These are phyloP conservation scores for Oryzias dopingdopingensis DNA, from an alignment of 2,797 vertebrate genomes.

Conservation along the genomic window DNA sequence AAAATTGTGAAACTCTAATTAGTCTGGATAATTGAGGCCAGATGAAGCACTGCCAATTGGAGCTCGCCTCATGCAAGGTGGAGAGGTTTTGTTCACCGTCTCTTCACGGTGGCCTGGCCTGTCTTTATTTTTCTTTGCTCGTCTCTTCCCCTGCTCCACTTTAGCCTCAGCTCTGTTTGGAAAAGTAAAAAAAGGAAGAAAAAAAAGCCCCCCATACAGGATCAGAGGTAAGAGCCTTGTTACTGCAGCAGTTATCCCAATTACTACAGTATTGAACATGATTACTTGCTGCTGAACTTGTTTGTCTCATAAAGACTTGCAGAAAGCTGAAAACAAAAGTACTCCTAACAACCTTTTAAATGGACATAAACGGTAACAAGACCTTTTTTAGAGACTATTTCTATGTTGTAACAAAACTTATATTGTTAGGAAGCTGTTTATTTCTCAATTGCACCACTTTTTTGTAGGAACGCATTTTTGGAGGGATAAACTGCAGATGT, in stretches of 20 bases:
- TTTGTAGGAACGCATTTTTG: too few relatives aligned
- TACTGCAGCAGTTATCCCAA: constrained; percentile 52
- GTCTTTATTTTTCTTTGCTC: constrained; percentile 52
- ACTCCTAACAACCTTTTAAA: too few relatives aligned
- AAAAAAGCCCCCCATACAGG: constrained; percentile 32
- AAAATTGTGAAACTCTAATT: constrained; percentile 84
- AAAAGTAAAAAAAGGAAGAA: constrained; percentile 53
- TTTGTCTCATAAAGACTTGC: too few relatives aligned
- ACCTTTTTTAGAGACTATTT: too few relatives aligned
- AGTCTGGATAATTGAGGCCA: constrained; percentile 80
- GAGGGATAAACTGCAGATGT: too few relatives aligned
- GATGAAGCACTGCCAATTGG: constrained; percentile 78
- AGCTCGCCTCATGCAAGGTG: constrained; percentile 76
- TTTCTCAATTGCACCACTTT: too few relatives aligned
- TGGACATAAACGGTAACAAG: too few relatives aligned
- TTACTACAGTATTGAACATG: constrained; percentile 51
- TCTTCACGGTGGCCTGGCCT: constrained; percentile 69
- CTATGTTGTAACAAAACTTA: too few relatives aligned
- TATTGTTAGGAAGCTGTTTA: too few relatives aligned
- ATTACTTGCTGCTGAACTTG: constrained; percentile 32
- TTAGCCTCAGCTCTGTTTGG: constrained; percentile 35
- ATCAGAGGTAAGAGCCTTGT: constrained; percentile 61
- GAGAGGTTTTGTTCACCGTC: constrained; percentile 77
- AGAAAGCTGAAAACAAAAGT: too few relatives aligned
- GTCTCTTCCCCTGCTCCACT: constrained; percentile 41